These are phyloP conservation scores for Protonibea diacanthus DNA, from an alignment of 2,797 vertebrate species.

Conservation along the genomic window DNA sequence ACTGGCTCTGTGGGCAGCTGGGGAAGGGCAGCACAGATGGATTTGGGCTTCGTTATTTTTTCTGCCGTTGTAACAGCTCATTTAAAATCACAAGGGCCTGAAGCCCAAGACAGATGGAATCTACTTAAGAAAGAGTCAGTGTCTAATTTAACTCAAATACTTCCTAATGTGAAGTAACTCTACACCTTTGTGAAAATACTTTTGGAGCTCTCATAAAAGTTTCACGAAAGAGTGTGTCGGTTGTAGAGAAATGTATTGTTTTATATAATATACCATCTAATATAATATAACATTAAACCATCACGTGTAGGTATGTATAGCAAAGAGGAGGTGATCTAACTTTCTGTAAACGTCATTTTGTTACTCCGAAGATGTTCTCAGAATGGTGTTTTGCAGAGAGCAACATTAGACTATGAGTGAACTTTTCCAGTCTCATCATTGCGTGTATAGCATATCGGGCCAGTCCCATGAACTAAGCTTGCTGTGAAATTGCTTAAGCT, in stretches of 20 bases:
- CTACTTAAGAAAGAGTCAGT: constrained; percentile 72
- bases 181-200: constrained; percentile 60
- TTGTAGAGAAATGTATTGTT: constrained; percentile 29
- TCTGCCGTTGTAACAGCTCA: constrained; percentile 80
- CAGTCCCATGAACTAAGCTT: constrained; percentile 68
- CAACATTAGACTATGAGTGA: constrained; percentile 49
- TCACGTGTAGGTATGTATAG: no score
- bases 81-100: constrained; percentile 80
- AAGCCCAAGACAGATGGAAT: constrained; percentile 75
- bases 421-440: constrained; percentile 57
- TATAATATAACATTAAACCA: background rate
- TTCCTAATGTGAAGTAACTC: constrained; percentile 70
- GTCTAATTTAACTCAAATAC: constrained; percentile 75
- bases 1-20: constrained; percentile 69
- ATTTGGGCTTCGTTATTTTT: constrained; percentile 73
- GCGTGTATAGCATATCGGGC: constrained; percentile 58
- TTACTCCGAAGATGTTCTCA: constrained; percentile 29
- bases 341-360: background rate
- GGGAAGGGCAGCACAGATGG: constrained; percentile 71
- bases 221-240: constrained; percentile 23
- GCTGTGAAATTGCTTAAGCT: constrained; percentile 85
- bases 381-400: constrained; percentile 21
- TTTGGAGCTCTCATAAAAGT: constrained; percentile 32
- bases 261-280: background rate
- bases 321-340: background rate